phyloP scores from a whole-genome alignment of 2,797 vertebrate species.

The Helicolenus hilgendorfi region DNA sequence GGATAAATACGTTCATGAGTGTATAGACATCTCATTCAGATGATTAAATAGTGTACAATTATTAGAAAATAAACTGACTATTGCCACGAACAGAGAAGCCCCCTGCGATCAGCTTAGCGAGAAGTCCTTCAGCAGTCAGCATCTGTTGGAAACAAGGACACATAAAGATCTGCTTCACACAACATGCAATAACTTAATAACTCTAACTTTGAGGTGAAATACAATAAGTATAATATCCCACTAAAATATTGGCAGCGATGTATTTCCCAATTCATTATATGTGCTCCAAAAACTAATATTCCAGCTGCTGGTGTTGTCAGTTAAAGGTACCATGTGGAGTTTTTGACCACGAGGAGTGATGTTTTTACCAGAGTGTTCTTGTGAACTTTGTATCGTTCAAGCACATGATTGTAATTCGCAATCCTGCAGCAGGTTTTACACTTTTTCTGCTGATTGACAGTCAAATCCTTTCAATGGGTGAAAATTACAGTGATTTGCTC shows the following conservation, averaged over 20 bases:
- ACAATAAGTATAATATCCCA: background rate
- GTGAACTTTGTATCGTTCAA: background rate
- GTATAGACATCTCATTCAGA: background rate
- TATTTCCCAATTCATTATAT: background rate
- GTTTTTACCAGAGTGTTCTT: background rate
- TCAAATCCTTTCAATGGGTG: too few relatives aligned
- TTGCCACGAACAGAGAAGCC: conserved; percentile 74
- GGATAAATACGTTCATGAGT: background rate
- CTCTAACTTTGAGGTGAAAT: background rate
- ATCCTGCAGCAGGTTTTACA: too few relatives aligned
- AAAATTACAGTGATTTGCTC: too few relatives aligned
- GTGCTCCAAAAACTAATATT: background rate
- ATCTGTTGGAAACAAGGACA: conserved; percentile 34
- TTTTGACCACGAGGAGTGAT: background rate
- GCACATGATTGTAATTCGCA: background rate
- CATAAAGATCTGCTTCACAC: background rate
- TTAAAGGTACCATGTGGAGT: background rate
- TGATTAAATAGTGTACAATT: background rate
- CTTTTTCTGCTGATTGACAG: too few relatives aligned
- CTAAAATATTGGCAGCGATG: background rate
- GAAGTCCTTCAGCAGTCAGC: conserved; percentile 51
- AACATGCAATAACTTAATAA: background rate
- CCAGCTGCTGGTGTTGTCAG: background rate
- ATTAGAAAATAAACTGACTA: conserved; percentile 46
- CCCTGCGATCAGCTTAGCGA: conserved; percentile 60